Conservation (phyloP, 2,797 vertebrate genomes). For the Pachyuromys duprasi region DNA sequence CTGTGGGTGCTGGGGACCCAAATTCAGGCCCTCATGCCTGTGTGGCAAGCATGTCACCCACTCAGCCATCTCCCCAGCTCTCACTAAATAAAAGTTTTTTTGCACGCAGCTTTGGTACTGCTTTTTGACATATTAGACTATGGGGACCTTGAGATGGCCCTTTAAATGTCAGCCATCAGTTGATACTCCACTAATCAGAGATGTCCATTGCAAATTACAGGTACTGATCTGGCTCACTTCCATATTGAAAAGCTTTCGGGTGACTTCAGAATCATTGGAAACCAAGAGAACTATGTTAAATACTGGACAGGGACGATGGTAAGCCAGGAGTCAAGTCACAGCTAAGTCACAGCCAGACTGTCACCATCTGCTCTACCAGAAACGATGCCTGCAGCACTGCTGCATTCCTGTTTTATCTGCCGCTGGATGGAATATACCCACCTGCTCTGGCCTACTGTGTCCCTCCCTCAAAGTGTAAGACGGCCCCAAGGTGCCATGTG, state of each 20-base stretch:
- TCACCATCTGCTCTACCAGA: not conserved
- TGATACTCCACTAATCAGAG: not conserved
- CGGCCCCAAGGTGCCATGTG: not conserved
- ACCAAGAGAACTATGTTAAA: not conserved
- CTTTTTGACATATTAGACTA: not conserved
- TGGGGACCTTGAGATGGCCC: not conserved
- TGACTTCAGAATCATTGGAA: not conserved
- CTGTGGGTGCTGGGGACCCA: not conserved
- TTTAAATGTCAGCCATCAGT: not conserved
- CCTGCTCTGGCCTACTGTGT: not conserved
- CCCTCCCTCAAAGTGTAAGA: not conserved
- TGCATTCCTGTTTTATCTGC: not conserved
- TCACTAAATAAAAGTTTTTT: not conserved
- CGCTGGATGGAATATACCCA: not conserved
- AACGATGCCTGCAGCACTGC: not conserved
- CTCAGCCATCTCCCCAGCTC: not conserved
- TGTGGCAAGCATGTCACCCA: not conserved
- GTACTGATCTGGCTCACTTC: not conserved
- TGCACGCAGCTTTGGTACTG: not conserved
- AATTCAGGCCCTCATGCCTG: not conserved
- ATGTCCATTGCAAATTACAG: not conserved
- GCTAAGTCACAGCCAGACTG: not conserved
- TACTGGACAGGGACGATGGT: not conserved
- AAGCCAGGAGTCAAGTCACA: not conserved
- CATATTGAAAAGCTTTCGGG: constrained; percentile 8